A percentile compares a stretch with the other conserved stretches of the same genome.
These are phyloP conservation scores for Clivina fossor DNA, from an alignment of 2,888 invertebrate species.

Conservation along the genomic window DNA sequence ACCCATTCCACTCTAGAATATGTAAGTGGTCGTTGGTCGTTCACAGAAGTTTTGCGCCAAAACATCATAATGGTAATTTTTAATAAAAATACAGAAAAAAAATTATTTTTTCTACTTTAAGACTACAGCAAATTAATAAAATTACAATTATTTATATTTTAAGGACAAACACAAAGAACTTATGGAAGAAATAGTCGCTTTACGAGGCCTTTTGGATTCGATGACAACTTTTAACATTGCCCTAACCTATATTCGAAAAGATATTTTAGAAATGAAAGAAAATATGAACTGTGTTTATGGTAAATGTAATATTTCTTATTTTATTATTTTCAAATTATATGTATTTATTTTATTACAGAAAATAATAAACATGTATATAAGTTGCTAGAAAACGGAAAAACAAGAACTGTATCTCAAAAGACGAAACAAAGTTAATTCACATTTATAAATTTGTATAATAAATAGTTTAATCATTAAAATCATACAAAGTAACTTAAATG, in stretches of 20 bases:
- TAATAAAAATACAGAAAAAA: background rate
- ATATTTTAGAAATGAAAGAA: constrained; percentile 3
- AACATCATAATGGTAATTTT: too few relatives aligned
- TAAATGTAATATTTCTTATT: background rate
- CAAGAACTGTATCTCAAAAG: too few relatives aligned
- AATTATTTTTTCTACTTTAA: background rate
- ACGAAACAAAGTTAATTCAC: too few relatives aligned
- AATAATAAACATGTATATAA: background rate
- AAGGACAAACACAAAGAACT: background rate
- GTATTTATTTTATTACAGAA: background rate
- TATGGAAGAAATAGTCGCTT: background rate
- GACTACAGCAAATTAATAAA: too few relatives aligned
- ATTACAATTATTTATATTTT: background rate
- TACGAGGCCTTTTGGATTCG: background rate
- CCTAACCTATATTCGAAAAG: background rate
- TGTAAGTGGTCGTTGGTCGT: background rate
- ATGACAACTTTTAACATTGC: background rate
- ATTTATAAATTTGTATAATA: too few relatives aligned
- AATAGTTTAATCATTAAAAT: too few relatives aligned
- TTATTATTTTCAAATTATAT: background rate
- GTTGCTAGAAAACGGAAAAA: too few relatives aligned
- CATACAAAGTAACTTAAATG: too few relatives aligned
- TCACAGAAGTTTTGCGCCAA: background rate
- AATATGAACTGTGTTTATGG: background rate
- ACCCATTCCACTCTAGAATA: background rate